Evolutionary conservation across 2,113 vertebrate genomes (phyloP).

Genomic region (Petaurus breviceps): DNA sequence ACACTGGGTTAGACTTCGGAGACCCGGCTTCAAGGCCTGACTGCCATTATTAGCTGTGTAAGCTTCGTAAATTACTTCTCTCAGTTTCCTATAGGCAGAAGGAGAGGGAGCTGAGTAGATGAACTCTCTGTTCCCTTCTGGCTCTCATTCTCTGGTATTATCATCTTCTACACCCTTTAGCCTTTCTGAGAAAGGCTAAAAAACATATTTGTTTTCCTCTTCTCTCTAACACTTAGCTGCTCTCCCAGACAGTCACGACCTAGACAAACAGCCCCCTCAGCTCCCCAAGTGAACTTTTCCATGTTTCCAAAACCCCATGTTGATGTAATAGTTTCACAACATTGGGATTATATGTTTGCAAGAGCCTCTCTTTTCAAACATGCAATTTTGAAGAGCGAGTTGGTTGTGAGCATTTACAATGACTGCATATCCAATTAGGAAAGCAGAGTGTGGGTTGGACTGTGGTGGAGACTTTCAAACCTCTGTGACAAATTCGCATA

Average conservation of each 20-base stretch:
- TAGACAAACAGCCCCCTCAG: neutral
- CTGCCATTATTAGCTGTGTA: neutral
- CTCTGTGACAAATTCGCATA: constrained; percentile 47
- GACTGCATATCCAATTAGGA: constrained; percentile 26
- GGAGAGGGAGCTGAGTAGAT: neutral
- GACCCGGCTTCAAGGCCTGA: neutral
- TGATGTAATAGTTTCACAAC: constrained; percentile 52
- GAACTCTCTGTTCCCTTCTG: neutral
- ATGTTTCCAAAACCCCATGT: constrained; percentile 51
- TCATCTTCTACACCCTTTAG: neutral
- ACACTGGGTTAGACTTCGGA: neutral
- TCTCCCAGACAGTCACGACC: neutral
- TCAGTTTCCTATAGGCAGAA: neutral
- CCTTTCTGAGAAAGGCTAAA: constrained; percentile 29
- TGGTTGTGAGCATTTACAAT: neutral
- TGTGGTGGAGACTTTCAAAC: constrained; percentile 31
- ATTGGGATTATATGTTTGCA: constrained; percentile 60
- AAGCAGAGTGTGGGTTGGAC: constrained; percentile 40
- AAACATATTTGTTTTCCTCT: neutral
- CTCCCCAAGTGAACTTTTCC: constrained; percentile 40
- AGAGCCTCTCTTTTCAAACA: constrained; percentile 48
- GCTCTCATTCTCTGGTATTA: neutral
- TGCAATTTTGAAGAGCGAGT: constrained; percentile 57
- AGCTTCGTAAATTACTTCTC: neutral
- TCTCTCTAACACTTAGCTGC: neutral